Conservation (phyloP, 2,797 vertebrate species). For the Lepilemur septentrionalis region DNA sequence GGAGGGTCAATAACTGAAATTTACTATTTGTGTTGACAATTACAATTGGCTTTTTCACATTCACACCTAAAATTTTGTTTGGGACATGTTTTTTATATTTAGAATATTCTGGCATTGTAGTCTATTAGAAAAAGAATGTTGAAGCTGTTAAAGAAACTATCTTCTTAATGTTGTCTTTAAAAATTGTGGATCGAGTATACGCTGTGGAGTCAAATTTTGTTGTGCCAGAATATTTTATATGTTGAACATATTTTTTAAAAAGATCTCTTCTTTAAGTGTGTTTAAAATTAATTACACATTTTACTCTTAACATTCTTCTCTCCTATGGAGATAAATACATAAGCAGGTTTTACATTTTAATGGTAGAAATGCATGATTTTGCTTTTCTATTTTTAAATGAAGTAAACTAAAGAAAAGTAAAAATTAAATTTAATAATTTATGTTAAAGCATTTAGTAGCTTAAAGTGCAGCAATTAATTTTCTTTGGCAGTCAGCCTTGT, state of each 20-base stretch:
- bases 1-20: not conserved
- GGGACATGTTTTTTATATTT: not conserved
- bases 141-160: not conserved
- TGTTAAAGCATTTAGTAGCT: constrained; percentile 51
- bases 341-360: constrained; percentile 6
- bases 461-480: constrained; percentile 49
- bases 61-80: not conserved
- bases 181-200: not conserved
- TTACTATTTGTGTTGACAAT: not conserved
- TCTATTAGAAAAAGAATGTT: not conserved
- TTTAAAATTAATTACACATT: constrained; percentile 31
- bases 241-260: not conserved
- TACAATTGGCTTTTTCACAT: not conserved
- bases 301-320: constrained; percentile 35
- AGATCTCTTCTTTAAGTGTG: not conserved
- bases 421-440: constrained; percentile 49
- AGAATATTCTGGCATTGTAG: not conserved
- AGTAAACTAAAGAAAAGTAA: constrained; percentile 42
- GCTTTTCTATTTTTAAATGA: constrained; percentile 18
- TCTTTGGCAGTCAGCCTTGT: constrained; percentile 37
- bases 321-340: not conserved
- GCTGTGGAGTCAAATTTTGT: constrained; percentile 7
- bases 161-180: constrained; percentile 16
- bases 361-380: not conserved
- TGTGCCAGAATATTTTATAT: constrained; percentile 2